Evolutionary conservation across 2,888 invertebrate genomes (phyloP).

Genomic region (Athrips mouffetella): DNA sequence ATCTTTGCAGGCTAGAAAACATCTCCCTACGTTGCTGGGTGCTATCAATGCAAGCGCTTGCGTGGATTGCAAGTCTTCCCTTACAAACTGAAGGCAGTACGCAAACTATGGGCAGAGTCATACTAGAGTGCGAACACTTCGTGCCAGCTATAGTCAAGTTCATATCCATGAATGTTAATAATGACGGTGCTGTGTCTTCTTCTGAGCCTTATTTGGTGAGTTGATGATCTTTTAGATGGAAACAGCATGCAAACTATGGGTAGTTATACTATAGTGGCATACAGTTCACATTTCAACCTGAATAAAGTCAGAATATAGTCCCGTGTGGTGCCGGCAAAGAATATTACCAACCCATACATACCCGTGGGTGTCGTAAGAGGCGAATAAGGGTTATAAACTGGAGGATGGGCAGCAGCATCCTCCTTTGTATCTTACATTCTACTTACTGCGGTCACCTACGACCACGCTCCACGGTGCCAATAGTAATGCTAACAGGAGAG

Average conservation of each 20-base stretch:
- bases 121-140: slow-evolving; percentile 82
- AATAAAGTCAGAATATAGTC: too few species aligned
- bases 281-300: neutral
- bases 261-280: neutral
- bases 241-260: neutral
- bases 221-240: neutral
- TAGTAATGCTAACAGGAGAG: too few species aligned
- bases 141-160: slow-evolving; percentile 82
- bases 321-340: too few species aligned
- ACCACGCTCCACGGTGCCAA: too few species aligned
- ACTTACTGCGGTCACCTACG: too few species aligned
- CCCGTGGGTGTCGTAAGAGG: too few species aligned
- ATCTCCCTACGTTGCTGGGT: slow-evolving; percentile 85
- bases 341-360: too few species aligned
- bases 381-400: too few species aligned
- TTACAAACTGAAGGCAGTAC: slow-evolving; percentile 63
- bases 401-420: too few species aligned
- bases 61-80: slow-evolving; percentile 82
- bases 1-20: slow-evolving; percentile 54
- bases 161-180: slow-evolving; percentile 79
- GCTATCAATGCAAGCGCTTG: slow-evolving; percentile 85
- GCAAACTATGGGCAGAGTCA: slow-evolving; percentile 80
- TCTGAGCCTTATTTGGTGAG: slow-evolving; percentile 66
- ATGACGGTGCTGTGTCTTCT: slow-evolving; percentile 56
- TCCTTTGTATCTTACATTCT: too few species aligned